Conservation (phyloP, 2,113 vertebrate genomes). For the Zosterops hypoxanthus region DNA sequence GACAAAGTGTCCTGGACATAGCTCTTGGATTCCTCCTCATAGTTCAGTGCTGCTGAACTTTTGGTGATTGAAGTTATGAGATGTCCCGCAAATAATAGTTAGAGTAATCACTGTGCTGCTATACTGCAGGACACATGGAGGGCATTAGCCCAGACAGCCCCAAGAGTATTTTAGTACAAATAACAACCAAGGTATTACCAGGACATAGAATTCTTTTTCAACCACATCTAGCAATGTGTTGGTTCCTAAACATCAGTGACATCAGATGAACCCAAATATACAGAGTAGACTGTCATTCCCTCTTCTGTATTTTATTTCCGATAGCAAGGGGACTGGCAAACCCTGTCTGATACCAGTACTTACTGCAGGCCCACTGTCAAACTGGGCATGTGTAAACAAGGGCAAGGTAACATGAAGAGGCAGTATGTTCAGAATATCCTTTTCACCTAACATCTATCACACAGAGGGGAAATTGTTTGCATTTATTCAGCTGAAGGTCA, state of each 20-base stretch:
- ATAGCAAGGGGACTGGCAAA: background rate
- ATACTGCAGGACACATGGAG: background rate
- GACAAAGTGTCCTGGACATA: background rate
- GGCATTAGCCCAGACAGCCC: background rate
- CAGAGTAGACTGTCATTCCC: background rate
- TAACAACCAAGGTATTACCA: background rate
- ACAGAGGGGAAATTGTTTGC: background rate
- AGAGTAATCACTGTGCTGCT: background rate
- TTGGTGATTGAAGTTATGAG: background rate
- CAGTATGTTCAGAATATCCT: background rate
- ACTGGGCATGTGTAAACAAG: background rate
- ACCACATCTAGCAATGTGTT: background rate
- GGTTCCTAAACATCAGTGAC: background rate
- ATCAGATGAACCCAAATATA: background rate
- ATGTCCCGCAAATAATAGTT: background rate
- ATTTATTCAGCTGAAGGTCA: background rate
- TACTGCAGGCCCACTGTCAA: background rate
- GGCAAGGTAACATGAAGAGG: background rate
- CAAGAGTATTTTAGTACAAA: background rate
- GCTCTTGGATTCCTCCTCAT: background rate
- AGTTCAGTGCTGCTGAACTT: background rate
- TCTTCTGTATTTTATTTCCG: background rate
- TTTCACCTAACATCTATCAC: background rate
- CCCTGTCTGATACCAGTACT: background rate
- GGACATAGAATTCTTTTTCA: background rate